Evolutionary conservation across 2,113 vertebrate genomes (phyloP), one percentile per base, ranked within the genome.

Genomic region (Papio anubis): DNA sequence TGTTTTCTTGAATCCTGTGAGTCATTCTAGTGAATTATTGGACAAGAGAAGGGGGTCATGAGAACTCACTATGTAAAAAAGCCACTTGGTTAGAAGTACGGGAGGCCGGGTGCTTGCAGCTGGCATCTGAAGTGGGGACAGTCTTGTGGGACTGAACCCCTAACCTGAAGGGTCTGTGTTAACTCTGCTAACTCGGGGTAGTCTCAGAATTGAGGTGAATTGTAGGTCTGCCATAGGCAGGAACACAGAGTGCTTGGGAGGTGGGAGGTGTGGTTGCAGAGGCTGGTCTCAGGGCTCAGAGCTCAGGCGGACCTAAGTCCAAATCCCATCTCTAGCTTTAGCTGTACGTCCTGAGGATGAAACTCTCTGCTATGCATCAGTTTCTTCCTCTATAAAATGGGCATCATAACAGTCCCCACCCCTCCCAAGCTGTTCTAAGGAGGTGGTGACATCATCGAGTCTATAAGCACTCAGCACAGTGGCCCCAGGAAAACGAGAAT

Each of bases 61-160:
- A n/a, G n/a, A 21, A 48, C 18, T 1, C 61, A 27, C 0, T 0
- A 40, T 9, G 21, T 61, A 17, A 40, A 17, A 40, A 4, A 43
- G 52, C 72, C 0, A 4, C 32, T 40, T 8, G 0, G 11, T 40
- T 7, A 23, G 27, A 85, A 72, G 70, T n/a, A 3, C 0, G 0
- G 40, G 10, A 25, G 40, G 13, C 40, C 52, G 3, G 0, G n/a
- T 6, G 27, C 50, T 55, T 43, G n/a, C 50, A 73, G 23, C 50
- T 18, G 50, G 50, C 6, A 7, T 40, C 81, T 64, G 40, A 68
- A n/a, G 45, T 20, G 9, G 6, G 50, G 43, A 0, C 45, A 5
- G 59, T n/a, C 21, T 17, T 38, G n/a, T 4, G 43, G 87, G 64
- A 61, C 64, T 0, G 27, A 73, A 32, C n/a, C 11, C 81, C 8